Evolutionary conservation across 2,888 invertebrate genomes (phyloP), one percentile per base, ranked within the genome.

Genomic region (Heteromurus nitidus): DNA sequence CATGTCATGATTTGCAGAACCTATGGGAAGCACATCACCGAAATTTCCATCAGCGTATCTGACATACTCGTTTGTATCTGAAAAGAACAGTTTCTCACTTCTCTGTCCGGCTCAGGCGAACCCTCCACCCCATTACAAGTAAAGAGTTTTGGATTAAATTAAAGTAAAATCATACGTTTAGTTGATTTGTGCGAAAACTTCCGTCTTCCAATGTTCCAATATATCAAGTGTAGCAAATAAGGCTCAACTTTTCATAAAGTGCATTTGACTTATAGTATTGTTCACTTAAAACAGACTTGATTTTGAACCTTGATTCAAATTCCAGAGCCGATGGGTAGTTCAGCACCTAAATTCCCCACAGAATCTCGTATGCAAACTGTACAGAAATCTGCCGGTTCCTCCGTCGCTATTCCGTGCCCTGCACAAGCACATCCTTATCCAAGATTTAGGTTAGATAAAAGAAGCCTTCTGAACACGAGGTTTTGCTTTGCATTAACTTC

Each of bases 311-410:
- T n/a, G n/a, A n/a, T n/a, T 13, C 7, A 36, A 9, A 18, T 74
- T 73, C 55, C 90, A 93, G 94, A 95, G 91, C 95, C 95, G 87
- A 92, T 94, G 90, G 93, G 94, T 90, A 93, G 93, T 89, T 93
- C 93, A 83, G 91, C 92, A 86, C 94, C 94, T 85, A 93, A 93
- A 90, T 92, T 93, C 84, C 91, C 92, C 3, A 89, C 87, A 82
- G 92, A 93, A 50, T 86, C 86, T n/a, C 58, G 82, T 64, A 86
- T 86, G 86, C 85, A 85, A 79, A 86, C 86, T 1, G 73, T 84
- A 20, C 85, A 85, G 55, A 84, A 84, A 64, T 16, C 18, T 22
- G 44, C 64, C n/a, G 83, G 70, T 1, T 58, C 81, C 11, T 67
- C 77, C 26, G 22, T 87, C 28, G 84, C 86, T 16, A 60, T 88